A percentile compares a stretch with the other conserved stretches of the same genome.
Evolutionary conservation across 2,113 vertebrate species (phyloP).

Genomic region (Sisor rabdophorus): DNA sequence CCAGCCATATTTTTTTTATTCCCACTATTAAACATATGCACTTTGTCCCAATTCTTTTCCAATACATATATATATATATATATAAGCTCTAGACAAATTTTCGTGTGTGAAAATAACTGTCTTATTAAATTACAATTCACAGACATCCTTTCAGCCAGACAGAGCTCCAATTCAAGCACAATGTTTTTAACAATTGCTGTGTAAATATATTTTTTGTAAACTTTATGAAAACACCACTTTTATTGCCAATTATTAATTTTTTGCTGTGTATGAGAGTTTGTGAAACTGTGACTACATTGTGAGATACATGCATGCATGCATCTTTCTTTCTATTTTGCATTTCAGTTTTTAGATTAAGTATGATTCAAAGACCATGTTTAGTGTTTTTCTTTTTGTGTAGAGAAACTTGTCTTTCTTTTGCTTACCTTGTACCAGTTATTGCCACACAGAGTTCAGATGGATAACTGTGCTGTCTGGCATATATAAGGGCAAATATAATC

Average conservation of each 20-base stretch:
- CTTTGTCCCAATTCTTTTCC: background rate
- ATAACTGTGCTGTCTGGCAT: slow-evolving; percentile 8
- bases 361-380: slow-evolving; percentile 18
- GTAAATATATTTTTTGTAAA: slow-evolving; percentile 58
- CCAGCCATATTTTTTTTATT: slow-evolving; percentile 2
- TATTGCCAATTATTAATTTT: slow-evolving; percentile 59
- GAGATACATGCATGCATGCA: slow-evolving; percentile 51
- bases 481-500: background rate
- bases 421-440: slow-evolving; percentile 32
- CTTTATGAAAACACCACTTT: slow-evolving; percentile 42
- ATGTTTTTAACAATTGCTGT: slow-evolving; percentile 56
- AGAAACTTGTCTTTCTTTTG: slow-evolving; percentile 46
- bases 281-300: slow-evolving; percentile 64
- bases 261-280: slow-evolving; percentile 59
- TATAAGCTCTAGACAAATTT: slow-evolving; percentile 29
- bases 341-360: slow-evolving; percentile 40
- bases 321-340: slow-evolving; percentile 51
- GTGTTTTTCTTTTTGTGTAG: slow-evolving; percentile 20
- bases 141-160: slow-evolving; percentile 44
- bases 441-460: slow-evolving; percentile 27
- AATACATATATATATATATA: slow-evolving; percentile 17
- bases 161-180: slow-evolving; percentile 61
- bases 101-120: slow-evolving; percentile 32
- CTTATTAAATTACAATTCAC: slow-evolving; percentile 33
- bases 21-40: slow-evolving; percentile 17